These are phyloP conservation scores for Ecliptopera silaceata DNA, from an alignment of 2,888 invertebrate genomes.

Conservation along the genomic window DNA sequence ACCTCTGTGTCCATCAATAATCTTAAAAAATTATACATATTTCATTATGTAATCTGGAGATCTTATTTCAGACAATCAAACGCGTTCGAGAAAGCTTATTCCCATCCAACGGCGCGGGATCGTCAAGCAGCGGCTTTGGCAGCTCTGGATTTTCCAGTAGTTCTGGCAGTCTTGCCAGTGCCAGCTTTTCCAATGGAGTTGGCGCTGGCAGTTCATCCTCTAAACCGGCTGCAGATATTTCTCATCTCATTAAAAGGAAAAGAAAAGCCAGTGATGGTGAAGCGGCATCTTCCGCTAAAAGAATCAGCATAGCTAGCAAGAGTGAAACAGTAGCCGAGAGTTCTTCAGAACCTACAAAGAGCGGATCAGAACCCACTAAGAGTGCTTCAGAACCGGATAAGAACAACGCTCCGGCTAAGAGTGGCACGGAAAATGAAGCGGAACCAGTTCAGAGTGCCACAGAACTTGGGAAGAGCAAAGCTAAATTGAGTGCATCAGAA, in stretches of 20 bases:
- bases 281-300: constrained; percentile 82
- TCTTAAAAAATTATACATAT: too few species aligned
- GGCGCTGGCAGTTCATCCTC: constrained; percentile 56
- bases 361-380: background rate
- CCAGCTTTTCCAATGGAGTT: constrained; percentile 42
- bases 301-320: constrained; percentile 56
- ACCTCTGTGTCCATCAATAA: too few species aligned
- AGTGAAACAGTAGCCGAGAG: constrained; percentile 2
- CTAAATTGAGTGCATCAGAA: constrained; percentile 1
- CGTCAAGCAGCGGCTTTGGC: constrained; percentile 33
- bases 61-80: constrained; percentile 65
- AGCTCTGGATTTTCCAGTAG: constrained; percentile 85
- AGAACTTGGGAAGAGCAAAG: constrained; percentile 23
- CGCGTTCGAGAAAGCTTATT: constrained; percentile 66
- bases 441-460: constrained; percentile 33
- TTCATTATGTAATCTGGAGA: too few species aligned
- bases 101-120: constrained; percentile 58
- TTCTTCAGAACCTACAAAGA: background rate
- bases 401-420: background rate
- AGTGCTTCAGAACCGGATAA: background rate
- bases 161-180: constrained; percentile 62
- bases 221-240: constrained; percentile 89
- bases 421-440: background rate
- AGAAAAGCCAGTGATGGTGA: constrained; percentile 87
- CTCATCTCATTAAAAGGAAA: constrained; percentile 91